Evolutionary conservation across 2,888 invertebrate species (phyloP).

Genomic region (Heliconius aoede): DNA sequence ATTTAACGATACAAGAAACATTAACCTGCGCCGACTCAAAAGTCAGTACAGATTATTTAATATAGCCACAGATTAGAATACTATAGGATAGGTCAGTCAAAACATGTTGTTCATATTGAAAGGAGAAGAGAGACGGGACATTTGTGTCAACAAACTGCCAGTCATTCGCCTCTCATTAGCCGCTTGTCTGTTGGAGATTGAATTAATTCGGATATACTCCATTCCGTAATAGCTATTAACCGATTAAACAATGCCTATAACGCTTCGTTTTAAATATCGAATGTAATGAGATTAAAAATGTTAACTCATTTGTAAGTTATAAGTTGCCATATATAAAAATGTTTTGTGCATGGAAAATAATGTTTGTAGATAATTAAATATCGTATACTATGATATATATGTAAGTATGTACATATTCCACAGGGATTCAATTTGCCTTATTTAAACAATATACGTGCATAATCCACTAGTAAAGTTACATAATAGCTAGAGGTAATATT

Average conservation of each 20-base stretch:
- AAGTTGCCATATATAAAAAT: slow-evolving; percentile 11
- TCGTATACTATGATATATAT: too few relatives aligned
- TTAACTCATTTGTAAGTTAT: slow-evolving; percentile 26
- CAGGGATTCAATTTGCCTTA: too few relatives aligned
- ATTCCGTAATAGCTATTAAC: slow-evolving; percentile 65
- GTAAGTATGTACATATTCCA: too few relatives aligned
- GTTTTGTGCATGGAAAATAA: neutral
- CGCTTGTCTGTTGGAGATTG: slow-evolving; percentile 71
- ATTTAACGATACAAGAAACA: neutral
- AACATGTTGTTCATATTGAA: slow-evolving; percentile 58
- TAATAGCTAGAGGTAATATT: neutral
- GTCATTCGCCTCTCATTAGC: slow-evolving; percentile 79
- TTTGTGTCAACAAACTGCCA: slow-evolving; percentile 64
- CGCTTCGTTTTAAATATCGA: slow-evolving; percentile 41
- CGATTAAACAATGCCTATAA: slow-evolving; percentile 66
- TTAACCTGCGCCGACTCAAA: slow-evolving; percentile 25
- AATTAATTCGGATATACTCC: slow-evolving; percentile 74
- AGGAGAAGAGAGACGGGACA: slow-evolving; percentile 47
- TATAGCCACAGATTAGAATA: slow-evolving; percentile 56
- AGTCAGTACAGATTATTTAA: slow-evolving; percentile 51
- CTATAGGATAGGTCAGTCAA: slow-evolving; percentile 52
- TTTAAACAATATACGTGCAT: too few relatives aligned
- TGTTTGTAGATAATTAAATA: neutral
- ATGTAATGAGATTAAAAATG: slow-evolving; percentile 39
- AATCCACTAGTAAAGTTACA: neutral